Conservation (phyloP, 2,888 invertebrate genomes). For the Sarcophaga rosellei region DNA sequence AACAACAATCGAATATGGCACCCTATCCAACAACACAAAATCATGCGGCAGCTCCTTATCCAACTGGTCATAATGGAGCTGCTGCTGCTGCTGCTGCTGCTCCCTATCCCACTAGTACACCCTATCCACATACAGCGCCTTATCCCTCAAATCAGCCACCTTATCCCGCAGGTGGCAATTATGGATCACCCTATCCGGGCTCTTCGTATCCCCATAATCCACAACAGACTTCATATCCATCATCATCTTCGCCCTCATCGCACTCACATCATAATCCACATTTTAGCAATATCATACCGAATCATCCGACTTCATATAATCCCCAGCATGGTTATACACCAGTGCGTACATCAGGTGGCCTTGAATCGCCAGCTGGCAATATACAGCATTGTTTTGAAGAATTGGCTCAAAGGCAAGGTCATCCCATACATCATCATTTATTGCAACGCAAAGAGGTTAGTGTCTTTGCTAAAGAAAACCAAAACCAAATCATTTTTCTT, state of each 20-base stretch:
- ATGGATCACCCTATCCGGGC: slow-evolving; percentile 71
- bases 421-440: slow-evolving; percentile 64
- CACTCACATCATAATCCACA: slow-evolving; percentile 63
- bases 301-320: slow-evolving; percentile 71
- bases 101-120: slow-evolving; percentile 52
- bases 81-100: not conserved
- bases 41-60: slow-evolving; percentile 48
- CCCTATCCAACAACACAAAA: slow-evolving; percentile 67
- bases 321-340: slow-evolving; percentile 73
- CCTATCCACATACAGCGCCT: slow-evolving; percentile 64
- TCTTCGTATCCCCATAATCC: slow-evolving; percentile 72
- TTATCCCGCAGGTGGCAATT: slow-evolving; percentile 59
- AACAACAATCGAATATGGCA: slow-evolving; percentile 52
- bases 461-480: slow-evolving; percentile 67
- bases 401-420: slow-evolving; percentile 74
- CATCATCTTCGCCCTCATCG: slow-evolving; percentile 65
- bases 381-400: slow-evolving; percentile 76
- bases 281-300: slow-evolving; percentile 61
- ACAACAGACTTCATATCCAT: slow-evolving; percentile 66
- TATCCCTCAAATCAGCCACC: slow-evolving; percentile 69
- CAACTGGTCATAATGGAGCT: slow-evolving; percentile 4
- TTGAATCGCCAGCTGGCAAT: slow-evolving; percentile 72
- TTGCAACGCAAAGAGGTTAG: slow-evolving; percentile 78
- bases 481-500: not conserved
- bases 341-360: slow-evolving; percentile 71